These are phyloP conservation scores for Cyrtorhinus lividipennis DNA, from an alignment of 1,140 invertebrate genomes.

Conservation along the genomic window DNA sequence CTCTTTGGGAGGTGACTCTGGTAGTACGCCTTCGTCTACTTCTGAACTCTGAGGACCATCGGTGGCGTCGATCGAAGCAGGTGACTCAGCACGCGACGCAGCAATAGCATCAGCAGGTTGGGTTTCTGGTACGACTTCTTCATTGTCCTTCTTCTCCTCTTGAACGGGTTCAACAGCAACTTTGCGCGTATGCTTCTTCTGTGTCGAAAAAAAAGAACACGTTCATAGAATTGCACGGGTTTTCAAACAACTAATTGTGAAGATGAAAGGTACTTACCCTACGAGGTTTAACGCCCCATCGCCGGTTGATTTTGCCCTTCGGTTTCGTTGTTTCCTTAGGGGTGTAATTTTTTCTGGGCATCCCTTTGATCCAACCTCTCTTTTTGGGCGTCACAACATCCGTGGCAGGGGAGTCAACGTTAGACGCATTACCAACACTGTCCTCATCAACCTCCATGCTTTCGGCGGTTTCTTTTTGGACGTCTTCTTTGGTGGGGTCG, in stretches of 20 bases:
- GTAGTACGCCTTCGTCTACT: not conserved
- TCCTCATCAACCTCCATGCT: not conserved
- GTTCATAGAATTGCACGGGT: not conserved
- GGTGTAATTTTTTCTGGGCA: constrained; percentile 10
- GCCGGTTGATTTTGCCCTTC: constrained; percentile 1
- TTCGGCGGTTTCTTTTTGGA: no score
- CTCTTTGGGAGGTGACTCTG: not conserved
- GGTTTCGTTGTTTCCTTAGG: not conserved
- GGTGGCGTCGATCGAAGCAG: no score
- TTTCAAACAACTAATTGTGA: not conserved
- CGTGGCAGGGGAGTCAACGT: not conserved
- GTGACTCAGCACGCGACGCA: no score
- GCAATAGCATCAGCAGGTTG: not conserved
- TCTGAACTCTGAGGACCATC: constrained; percentile 1
- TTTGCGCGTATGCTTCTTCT: not conserved
- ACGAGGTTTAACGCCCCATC: constrained; percentile 17
- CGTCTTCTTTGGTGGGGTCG: no score
- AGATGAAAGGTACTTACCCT: constrained; percentile 1
- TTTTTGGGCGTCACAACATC: not conserved
- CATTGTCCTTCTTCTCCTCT: not conserved
- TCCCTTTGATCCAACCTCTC: constrained; percentile 17
- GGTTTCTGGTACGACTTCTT: not conserved
- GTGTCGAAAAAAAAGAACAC: not conserved
- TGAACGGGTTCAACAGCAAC: not conserved
- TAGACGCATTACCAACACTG: not conserved